These are phyloP conservation scores for Rousettus leschenaultii DNA, from an alignment of 2,113 vertebrate genomes.

Conservation along the genomic window DNA sequence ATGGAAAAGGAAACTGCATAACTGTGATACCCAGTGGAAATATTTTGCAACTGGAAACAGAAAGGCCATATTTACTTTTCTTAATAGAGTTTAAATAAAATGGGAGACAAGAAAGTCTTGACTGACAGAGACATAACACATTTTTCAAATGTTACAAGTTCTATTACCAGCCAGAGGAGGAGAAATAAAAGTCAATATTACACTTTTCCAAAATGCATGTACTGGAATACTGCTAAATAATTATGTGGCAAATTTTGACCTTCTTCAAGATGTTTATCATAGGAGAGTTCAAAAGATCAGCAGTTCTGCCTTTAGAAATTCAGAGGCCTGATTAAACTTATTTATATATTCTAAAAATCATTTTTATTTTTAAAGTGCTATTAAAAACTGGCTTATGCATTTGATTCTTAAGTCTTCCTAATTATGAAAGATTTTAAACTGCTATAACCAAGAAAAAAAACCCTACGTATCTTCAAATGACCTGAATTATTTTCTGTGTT, in stretches of 20 bases:
- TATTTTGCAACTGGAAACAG: neutral
- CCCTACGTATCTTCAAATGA: neutral
- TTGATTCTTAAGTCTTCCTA: constrained; percentile 42
- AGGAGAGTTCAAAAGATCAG: constrained; percentile 55
- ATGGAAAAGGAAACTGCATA: neutral
- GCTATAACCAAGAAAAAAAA: neutral
- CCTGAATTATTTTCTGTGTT: neutral
- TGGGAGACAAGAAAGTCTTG: neutral
- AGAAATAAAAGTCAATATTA: constrained; percentile 47
- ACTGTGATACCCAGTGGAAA: neutral
- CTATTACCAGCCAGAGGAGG: neutral
- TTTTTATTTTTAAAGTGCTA: constrained; percentile 54
- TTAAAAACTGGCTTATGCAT: constrained; percentile 22
- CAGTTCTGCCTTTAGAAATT: constrained; percentile 39
- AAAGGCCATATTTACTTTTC: neutral
- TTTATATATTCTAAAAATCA: constrained; percentile 51
- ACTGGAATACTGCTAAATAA: constrained; percentile 40
- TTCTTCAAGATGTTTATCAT: constrained; percentile 47
- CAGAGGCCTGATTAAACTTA: constrained; percentile 44
- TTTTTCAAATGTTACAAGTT: constrained; percentile 5
- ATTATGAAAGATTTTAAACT: constrained; percentile 51
- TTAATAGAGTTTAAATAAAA: constrained; percentile 18
- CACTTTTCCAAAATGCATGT: constrained; percentile 34
- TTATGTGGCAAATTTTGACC: constrained; percentile 37
- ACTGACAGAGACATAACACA: constrained; percentile 24